Evolutionary conservation across 2,888 invertebrate species (phyloP).

Genomic region (Acrobasis suavella): DNA sequence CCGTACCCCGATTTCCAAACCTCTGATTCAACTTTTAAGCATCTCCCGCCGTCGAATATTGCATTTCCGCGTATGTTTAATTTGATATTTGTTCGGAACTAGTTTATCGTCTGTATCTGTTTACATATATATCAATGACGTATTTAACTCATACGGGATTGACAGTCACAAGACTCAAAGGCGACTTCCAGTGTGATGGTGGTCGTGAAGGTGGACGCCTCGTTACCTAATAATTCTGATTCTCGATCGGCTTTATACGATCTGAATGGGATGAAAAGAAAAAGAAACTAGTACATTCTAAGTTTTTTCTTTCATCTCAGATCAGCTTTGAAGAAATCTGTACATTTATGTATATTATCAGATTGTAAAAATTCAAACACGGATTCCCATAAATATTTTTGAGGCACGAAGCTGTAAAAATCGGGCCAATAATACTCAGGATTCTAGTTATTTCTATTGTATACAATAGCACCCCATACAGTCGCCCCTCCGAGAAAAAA

Average conservation of each 20-base stretch:
- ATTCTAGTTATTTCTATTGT: conserved; percentile 76
- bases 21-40: conserved; percentile 80
- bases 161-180: too few species aligned
- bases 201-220: too few species aligned
- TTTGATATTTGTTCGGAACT: conserved; percentile 68
- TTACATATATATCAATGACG: conserved; percentile 27
- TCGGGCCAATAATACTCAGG: conserved; percentile 77
- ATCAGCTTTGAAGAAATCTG: too few species aligned
- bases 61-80: conserved; percentile 72
- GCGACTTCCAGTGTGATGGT: too few species aligned
- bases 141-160: too few species aligned
- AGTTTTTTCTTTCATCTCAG: too few species aligned
- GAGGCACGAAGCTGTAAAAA: conserved; percentile 58
- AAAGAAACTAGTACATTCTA: too few species aligned
- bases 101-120: conserved; percentile 45
- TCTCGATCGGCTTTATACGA: too few species aligned
- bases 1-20: conserved; percentile 76
- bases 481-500: conserved; percentile 76
- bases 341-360: conserved; percentile 29
- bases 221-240: too few species aligned
- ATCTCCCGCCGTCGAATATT: conserved; percentile 73
- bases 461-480: conserved; percentile 67
- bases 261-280: too few species aligned
- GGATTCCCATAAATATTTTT: conserved; percentile 55
- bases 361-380: conserved; percentile 54